Conservation (phyloP, 2,888 invertebrate species). For the Drosophila kokeensis region DNA sequence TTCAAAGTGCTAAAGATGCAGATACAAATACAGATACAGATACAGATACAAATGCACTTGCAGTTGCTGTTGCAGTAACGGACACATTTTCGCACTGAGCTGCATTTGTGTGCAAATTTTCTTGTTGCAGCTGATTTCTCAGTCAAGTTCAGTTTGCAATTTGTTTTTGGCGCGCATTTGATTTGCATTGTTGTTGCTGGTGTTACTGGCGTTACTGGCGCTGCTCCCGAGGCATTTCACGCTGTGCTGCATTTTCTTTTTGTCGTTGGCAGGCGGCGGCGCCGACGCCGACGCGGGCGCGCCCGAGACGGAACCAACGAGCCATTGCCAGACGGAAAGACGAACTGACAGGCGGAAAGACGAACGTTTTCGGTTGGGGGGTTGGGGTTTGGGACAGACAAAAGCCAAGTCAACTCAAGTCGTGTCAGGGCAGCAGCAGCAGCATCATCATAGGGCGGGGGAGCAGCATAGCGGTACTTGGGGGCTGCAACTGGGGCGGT, state of each 20-base stretch:
- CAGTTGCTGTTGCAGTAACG: constrained; percentile 17
- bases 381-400: constrained; percentile 50
- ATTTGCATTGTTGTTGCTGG: constrained; percentile 58
- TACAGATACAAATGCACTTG: constrained; percentile 16
- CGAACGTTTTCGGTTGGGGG: constrained; percentile 15
- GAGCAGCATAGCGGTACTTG: background rate
- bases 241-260: constrained; percentile 67
- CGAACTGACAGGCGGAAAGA: constrained; percentile 40
- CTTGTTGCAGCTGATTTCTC: constrained; percentile 70
- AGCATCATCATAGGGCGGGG: background rate
- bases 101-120: constrained; percentile 36
- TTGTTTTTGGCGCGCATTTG: constrained; percentile 74
- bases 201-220: constrained; percentile 33
- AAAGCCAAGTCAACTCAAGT: constrained; percentile 77
- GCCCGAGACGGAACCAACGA: constrained; percentile 70
- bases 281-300: constrained; percentile 58
- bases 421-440: constrained; percentile 39
- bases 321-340: constrained; percentile 70
- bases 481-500: constrained; percentile 70
- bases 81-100: constrained; percentile 9
- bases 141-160: constrained; percentile 83
- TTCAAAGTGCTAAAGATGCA: constrained; percentile 38
- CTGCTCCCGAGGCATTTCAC: constrained; percentile 71
- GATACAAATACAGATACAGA: constrained; percentile 32
- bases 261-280: constrained; percentile 68